A percentile compares a stretch with the other conserved stretches of the same genome.
Evolutionary conservation across 2,888 invertebrate genomes (phyloP).

Genomic region (Polyploca ridens): DNA sequence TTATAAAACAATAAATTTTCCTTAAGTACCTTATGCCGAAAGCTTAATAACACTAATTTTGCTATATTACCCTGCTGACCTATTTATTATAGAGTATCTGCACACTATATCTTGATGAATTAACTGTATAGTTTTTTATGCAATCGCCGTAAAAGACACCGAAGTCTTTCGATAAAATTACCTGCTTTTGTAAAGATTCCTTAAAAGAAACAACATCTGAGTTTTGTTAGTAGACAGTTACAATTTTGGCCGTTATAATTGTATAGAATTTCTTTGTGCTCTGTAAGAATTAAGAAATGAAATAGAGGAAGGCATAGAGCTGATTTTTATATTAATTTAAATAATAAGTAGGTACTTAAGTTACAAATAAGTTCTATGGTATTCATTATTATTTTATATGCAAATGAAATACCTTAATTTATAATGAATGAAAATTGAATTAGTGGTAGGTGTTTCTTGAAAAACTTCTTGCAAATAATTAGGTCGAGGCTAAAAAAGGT

Average conservation of each 20-base stretch:
- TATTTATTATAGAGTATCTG: conserved; percentile 73
- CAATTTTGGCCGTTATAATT: conserved; percentile 84
- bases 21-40: conserved; percentile 63
- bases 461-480: too few relatives aligned
- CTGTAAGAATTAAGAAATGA: conserved; percentile 49
- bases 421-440: too few relatives aligned
- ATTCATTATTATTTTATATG: not conserved
- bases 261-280: conserved; percentile 81
- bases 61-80: conserved; percentile 65
- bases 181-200: conserved; percentile 75
- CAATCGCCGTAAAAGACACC: conserved; percentile 54
- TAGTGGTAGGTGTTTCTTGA: too few relatives aligned
- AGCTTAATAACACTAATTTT: conserved; percentile 71
- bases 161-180: conserved; percentile 71
- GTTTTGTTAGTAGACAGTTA: conserved; percentile 80
- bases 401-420: too few relatives aligned
- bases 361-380: too few relatives aligned
- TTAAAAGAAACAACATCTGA: conserved; percentile 64
- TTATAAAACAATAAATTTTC: conserved; percentile 78
- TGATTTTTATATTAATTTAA: conserved; percentile 12
- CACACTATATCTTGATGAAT: conserved; percentile 62
- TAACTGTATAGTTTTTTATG: conserved; percentile 70
- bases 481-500: too few relatives aligned
- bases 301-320: conserved; percentile 53
- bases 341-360: not conserved